These are phyloP conservation scores for Apeltes quadracus DNA, from an alignment of 2,113 vertebrate genomes.

Conservation along the genomic window DNA sequence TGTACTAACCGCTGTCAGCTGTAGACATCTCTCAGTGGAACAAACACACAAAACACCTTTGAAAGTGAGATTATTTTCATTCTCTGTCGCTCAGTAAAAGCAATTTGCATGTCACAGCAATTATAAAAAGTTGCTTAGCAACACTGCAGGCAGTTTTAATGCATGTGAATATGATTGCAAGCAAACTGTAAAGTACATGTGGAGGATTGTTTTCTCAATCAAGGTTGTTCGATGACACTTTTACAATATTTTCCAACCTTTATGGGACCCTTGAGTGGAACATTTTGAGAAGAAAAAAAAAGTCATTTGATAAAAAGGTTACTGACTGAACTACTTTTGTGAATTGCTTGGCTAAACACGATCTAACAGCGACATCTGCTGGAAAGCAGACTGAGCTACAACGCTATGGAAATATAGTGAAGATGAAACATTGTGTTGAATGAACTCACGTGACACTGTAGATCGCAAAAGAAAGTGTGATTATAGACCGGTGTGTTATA, in stretches of 20 bases:
- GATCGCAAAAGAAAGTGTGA: background rate
- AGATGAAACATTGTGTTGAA: background rate
- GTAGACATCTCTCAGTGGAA: background rate
- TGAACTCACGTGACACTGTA: background rate
- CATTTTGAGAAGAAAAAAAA: background rate
- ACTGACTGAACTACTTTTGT: background rate
- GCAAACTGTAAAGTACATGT: background rate
- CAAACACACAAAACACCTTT: background rate
- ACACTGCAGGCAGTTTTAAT: background rate
- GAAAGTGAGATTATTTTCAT: background rate
- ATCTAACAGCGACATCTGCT: conserved; percentile 39
- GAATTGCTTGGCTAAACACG: background rate
- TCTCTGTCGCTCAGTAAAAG: background rate
- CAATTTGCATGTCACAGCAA: background rate
- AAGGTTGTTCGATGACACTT: background rate
- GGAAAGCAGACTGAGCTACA: background rate
- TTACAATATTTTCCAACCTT: background rate
- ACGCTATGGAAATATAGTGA: background rate
- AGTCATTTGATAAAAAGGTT: background rate
- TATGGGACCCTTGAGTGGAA: background rate
- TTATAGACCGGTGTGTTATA: background rate
- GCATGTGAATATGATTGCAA: background rate
- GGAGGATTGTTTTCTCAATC: background rate
- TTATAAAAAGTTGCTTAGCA: conserved; percentile 5
- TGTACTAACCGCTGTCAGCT: too few species aligned